These are phyloP conservation scores for Dolichotis patagonum DNA, from an alignment of 2,113 vertebrate species.

Conservation along the genomic window DNA sequence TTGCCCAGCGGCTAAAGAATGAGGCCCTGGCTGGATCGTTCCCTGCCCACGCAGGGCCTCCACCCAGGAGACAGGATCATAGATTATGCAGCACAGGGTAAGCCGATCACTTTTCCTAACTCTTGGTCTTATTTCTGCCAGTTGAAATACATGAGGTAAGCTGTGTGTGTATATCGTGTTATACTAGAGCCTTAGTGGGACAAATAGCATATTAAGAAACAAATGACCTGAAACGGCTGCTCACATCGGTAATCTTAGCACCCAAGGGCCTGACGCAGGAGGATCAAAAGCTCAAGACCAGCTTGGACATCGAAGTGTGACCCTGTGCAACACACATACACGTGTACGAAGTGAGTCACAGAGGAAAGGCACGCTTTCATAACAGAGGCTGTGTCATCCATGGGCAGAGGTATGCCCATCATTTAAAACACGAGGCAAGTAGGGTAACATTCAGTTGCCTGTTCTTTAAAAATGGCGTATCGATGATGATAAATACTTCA, in stretches of 20 bases:
- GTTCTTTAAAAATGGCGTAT: background rate
- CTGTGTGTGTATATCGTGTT: background rate
- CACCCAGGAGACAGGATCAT: background rate
- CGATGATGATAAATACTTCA: background rate
- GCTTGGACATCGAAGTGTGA: background rate
- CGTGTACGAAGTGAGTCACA: background rate
- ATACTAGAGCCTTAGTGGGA: background rate
- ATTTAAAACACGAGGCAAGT: constrained; percentile 33
- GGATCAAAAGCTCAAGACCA: background rate
- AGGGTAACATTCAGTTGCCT: background rate
- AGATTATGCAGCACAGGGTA: background rate
- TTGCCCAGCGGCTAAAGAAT: background rate
- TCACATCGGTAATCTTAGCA: background rate
- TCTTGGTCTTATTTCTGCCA: background rate
- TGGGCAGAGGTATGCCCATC: background rate
- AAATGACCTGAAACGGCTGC: background rate
- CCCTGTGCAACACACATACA: background rate
- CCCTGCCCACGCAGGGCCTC: background rate
- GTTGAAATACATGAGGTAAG: background rate
- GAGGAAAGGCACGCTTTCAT: background rate
- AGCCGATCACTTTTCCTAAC: background rate
- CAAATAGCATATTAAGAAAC: background rate
- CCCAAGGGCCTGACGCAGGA: background rate
- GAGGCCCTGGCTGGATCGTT: background rate
- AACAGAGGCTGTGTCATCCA: background rate